A percentile compares a stretch with the other conserved stretches of the same genome.
These are phyloP conservation scores for Molossus alvarezi DNA, from an alignment of 2,797 vertebrate genomes.

Conservation along the genomic window DNA sequence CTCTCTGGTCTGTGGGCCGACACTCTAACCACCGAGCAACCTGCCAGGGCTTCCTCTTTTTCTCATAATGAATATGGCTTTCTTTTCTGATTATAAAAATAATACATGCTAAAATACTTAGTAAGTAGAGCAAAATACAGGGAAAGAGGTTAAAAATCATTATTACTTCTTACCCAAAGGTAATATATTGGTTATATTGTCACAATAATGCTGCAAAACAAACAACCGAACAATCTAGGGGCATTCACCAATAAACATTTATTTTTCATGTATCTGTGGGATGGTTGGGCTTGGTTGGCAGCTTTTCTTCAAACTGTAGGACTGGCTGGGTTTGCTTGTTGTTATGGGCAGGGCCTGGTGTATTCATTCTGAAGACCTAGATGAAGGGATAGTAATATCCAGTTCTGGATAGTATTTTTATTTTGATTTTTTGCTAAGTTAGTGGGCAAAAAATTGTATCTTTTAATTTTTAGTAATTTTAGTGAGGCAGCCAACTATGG, in stretches of 20 bases:
- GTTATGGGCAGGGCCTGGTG: not conserved
- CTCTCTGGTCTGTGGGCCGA: no score
- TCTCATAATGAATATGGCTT: conserved; percentile 13
- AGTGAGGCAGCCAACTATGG: not conserved
- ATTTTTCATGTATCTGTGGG: not conserved
- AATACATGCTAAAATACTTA: conserved; percentile 3
- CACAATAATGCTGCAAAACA: not conserved
- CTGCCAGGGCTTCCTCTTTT: not conserved
- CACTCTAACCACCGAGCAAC: no score
- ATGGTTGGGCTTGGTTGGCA: not conserved
- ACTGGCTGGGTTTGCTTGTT: not conserved
- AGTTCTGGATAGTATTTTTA: no score
- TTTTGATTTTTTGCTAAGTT: no score
- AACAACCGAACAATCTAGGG: not conserved
- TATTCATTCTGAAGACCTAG: not conserved
- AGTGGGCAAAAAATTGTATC: no score
- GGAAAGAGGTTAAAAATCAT: conserved; percentile 27
- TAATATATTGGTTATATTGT: conserved; percentile 27
- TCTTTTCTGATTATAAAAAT: not conserved
- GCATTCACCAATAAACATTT: not conserved
- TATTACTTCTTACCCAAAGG: not conserved
- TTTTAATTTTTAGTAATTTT: no score
- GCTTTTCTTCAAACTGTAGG: conserved; percentile 18
- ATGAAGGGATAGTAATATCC: not conserved
- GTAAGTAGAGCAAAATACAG: conserved; percentile 25